These are phyloP conservation scores for Phrynocephalus versicolor DNA, from an alignment of 2,113 vertebrate species.

Conservation along the genomic window DNA sequence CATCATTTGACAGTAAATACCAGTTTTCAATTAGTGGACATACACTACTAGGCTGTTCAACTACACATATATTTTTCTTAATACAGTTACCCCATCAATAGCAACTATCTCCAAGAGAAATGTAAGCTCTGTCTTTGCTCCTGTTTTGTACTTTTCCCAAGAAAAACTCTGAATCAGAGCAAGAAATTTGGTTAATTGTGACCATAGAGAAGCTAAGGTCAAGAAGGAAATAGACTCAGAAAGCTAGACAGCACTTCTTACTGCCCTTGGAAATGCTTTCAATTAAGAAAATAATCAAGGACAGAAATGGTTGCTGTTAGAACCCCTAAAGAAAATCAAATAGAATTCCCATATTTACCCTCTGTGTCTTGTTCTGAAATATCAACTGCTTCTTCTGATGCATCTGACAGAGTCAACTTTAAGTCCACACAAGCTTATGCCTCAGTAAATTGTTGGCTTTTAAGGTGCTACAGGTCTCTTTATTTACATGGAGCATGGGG, in stretches of 20 bases:
- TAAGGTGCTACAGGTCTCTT: not conserved
- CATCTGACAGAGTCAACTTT: not conserved
- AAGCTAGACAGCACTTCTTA: not conserved
- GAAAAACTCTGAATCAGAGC: not conserved
- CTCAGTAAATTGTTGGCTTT: not conserved
- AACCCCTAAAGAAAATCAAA: not conserved
- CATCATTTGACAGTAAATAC: not conserved
- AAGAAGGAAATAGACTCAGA: not conserved
- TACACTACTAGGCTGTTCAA: no score
- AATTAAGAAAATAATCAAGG: slow-evolving; percentile 33
- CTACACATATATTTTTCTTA: no score
- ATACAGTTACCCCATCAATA: not conserved
- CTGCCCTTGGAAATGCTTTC: slow-evolving; percentile 13
- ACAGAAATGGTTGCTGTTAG: slow-evolving; percentile 26
- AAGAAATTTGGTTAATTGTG: not conserved
- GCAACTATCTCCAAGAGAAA: no score
- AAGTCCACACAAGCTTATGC: not conserved
- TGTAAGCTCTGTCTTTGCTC: no score
- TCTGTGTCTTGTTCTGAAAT: not conserved
- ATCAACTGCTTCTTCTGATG: not conserved
- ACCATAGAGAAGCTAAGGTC: not conserved
- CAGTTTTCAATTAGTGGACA: not conserved
- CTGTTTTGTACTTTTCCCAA: not conserved
- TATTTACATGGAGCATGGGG: not conserved
- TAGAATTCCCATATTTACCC: not conserved